These are phyloP conservation scores for Etia nguti DNA, from an alignment of 2,113 vertebrate species.

Conservation along the genomic window DNA sequence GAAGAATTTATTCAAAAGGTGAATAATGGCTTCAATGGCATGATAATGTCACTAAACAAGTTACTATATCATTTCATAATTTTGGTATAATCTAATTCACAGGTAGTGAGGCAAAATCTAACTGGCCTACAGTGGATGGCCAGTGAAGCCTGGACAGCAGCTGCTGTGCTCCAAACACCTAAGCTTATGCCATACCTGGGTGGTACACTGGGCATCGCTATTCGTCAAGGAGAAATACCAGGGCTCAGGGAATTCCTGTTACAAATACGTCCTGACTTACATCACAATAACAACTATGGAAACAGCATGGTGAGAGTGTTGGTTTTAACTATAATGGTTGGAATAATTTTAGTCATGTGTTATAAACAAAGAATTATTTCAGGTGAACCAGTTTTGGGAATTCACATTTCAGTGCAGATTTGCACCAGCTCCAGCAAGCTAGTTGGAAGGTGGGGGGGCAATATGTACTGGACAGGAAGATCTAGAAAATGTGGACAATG, in stretches of 20 bases:
- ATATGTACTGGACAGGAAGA: constrained; percentile 56
- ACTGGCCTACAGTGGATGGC: background rate
- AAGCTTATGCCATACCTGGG: constrained; percentile 34
- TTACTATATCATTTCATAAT: background rate
- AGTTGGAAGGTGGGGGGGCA: background rate
- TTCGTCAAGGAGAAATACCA: constrained; percentile 26
- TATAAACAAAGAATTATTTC: background rate
- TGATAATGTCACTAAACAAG: background rate
- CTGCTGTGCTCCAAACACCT: constrained; percentile 18
- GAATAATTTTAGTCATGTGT: background rate
- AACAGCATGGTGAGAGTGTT: constrained; percentile 5
- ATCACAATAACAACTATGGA: background rate
- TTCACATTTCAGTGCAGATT: constrained; percentile 21
- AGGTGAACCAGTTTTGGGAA: constrained; percentile 48
- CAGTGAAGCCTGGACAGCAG: background rate
- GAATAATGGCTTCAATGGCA: background rate
- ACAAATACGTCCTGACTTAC: background rate
- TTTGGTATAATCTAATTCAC: background rate
- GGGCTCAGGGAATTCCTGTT: background rate
- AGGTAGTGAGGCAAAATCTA: background rate
- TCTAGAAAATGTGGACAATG: background rate
- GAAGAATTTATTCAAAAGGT: accelerated
- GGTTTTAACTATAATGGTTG: accelerated
- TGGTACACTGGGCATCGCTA: constrained; percentile 55
- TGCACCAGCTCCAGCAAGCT: background rate